Evolutionary conservation across 2,888 invertebrate genomes (phyloP), one percentile per base, ranked within the genome.

Genomic region (Lasioglossum calceatum): DNA sequence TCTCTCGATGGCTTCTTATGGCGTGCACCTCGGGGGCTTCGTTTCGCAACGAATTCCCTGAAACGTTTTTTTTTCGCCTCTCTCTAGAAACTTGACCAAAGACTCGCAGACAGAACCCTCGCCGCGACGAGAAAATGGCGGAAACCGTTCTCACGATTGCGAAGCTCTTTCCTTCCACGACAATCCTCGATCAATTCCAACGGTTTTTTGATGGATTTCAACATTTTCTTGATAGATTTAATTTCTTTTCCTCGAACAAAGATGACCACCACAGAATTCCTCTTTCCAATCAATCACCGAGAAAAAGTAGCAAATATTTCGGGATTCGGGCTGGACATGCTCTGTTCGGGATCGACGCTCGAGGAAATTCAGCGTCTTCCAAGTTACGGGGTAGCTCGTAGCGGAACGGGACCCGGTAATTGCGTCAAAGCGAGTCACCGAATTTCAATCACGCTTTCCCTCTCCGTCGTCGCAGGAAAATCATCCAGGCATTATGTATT

Each of bases 401-500:
- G 91, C 75, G 70, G 92, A 91, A 93, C 89, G 32, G 92, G 84
- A 87, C 78, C 87, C 92, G 90, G 93, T 95, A 95, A 95, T 95
- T 95, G 95, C 94, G 94, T 95, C 95, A 95, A 95, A 95, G 95
- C 92, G 92, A 93, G 93, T 95, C 93, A 92, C 93, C 92, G 94
- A 95, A 95, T 95, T 95, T 95, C 95, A 95, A 95, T 95, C 95
- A 94, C 89, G 87, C 85, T 80, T 36, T 16, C 84, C 85, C 84
- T 85, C 84, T 19, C 32, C 73, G 88, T 87, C 82, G 89, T 84
- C 87, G 85, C 86, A 87, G 92, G 92, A 92, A 94, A 95, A 95
- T 91, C 94, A 95, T 95, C 94, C 93, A 94, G 93, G 95, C 95
- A 95, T 95, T 94, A 95, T 94, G 93, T 95, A 95, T 95, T 95